Evolutionary conservation across 2,113 vertebrate species (phyloP).

Genomic region (Puntigrus tetrazona): DNA sequence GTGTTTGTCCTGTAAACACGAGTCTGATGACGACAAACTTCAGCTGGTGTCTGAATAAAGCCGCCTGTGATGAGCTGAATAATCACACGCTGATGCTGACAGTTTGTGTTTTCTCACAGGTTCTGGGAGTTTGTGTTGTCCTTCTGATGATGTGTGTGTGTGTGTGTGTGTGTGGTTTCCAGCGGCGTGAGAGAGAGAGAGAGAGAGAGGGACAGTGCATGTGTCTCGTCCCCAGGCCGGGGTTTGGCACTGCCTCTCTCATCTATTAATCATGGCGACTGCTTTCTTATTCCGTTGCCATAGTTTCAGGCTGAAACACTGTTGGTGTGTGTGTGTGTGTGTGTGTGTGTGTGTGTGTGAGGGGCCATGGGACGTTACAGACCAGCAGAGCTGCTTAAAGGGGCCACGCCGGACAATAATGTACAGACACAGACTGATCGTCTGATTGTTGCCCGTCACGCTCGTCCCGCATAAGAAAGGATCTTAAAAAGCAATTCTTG

Average conservation of each 20-base stretch:
- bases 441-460: background rate
- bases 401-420: constrained; percentile 36
- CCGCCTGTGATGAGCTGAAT: background rate
- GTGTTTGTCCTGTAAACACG: background rate
- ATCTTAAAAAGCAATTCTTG: too few species aligned
- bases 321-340: constrained; percentile 90
- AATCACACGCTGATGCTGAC: background rate
- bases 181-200: background rate
- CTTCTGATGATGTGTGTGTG: background rate
- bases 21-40: background rate
- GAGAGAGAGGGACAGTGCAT: constrained; percentile 64
- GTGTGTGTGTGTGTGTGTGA: constrained; percentile 73
- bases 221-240: constrained; percentile 78
- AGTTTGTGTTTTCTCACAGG: constrained; percentile 34
- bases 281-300: constrained; percentile 98
- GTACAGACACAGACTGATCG: constrained; percentile 12
- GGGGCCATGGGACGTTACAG: constrained; percentile 8
- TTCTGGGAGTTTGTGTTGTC: constrained; percentile 2
- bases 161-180: constrained; percentile 59
- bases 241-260: constrained; percentile 88
- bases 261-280: constrained; percentile 99
- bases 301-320: constrained; percentile 96
- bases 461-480: background rate
- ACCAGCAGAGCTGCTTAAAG: constrained; percentile 43
- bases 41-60: background rate